Conservation (phyloP, 92 coral and sea anemone genomes). For the Zoanthus sociatus region DNA sequence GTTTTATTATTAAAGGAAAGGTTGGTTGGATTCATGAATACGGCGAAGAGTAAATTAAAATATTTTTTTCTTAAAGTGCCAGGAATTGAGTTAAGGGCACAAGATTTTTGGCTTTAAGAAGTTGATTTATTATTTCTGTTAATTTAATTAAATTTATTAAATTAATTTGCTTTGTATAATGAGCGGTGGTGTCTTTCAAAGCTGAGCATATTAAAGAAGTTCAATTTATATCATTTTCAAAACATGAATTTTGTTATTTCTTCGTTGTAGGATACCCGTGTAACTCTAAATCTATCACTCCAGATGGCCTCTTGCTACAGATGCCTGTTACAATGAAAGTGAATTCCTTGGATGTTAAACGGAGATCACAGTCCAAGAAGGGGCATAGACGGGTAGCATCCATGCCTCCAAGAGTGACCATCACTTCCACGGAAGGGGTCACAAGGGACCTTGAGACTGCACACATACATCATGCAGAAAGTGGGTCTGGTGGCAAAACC, state of each 20-base stretch:
- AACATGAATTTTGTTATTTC: background rate
- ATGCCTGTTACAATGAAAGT: background rate
- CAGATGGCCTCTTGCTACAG: background rate
- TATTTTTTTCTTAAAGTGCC: too few species aligned
- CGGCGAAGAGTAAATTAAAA: too few species aligned
- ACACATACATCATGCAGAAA: background rate
- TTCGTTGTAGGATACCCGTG: background rate
- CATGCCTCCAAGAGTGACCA: slow-evolving; percentile 61
- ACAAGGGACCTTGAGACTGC: background rate
- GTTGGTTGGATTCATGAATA: too few species aligned
- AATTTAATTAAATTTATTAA: too few species aligned
- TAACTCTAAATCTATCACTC: background rate
- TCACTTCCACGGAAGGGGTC: slow-evolving; percentile 28
- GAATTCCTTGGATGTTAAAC: background rate
- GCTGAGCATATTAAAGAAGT: background rate
- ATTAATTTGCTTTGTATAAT: too few species aligned
- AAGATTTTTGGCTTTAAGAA: too few species aligned
- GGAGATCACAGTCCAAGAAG: slow-evolving; percentile 41
- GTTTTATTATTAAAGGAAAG: too few species aligned
- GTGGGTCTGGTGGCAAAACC: background rate
- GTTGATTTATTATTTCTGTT: too few species aligned
- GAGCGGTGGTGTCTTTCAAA: background rate
- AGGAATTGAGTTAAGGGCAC: too few species aligned
- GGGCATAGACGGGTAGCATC: slow-evolving; percentile 83
- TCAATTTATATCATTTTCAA: background rate